These are phyloP conservation scores for Castor canadensis DNA, from an alignment of 2,113 vertebrate genomes.

Conservation along the genomic window DNA sequence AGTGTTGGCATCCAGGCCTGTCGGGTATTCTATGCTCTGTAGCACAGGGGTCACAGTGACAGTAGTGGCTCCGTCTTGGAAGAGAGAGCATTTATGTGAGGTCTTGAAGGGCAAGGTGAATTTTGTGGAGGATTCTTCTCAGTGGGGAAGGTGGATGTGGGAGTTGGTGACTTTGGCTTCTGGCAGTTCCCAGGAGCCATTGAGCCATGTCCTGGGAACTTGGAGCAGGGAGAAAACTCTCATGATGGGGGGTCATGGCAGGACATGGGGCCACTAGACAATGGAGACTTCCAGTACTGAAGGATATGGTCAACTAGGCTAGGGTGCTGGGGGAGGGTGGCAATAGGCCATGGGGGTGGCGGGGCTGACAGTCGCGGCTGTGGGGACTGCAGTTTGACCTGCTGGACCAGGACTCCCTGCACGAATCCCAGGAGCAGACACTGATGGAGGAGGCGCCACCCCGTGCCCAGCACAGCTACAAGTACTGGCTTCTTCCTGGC, in stretches of 20 bases:
- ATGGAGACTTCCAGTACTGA: neutral
- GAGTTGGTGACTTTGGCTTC: neutral
- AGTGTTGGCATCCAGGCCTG: neutral
- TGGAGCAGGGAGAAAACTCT: neutral
- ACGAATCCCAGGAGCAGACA: constrained; percentile 94
- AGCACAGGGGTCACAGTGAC: neutral
- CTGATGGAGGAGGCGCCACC: constrained; percentile 93
- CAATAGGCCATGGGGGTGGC: neutral
- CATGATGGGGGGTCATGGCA: neutral
- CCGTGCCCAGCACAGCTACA: constrained; percentile 87
- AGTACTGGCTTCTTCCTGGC: constrained; percentile 87
- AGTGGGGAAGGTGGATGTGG: neutral
- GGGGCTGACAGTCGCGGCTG: constrained; percentile 71
- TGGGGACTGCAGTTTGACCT: constrained; percentile 89
- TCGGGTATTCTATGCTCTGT: neutral
- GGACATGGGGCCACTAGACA: neutral
- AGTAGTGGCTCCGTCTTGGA: neutral
- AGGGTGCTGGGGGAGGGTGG: neutral
- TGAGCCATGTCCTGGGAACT: neutral
- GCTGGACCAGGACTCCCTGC: constrained; percentile 92
- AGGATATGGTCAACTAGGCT: neutral
- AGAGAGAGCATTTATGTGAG: neutral
- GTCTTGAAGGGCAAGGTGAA: neutral
- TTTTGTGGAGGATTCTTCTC: neutral
- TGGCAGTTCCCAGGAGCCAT: too few relatives aligned